Percentiles rank a stretch among this genome's conserved stretches.
Evolutionary conservation across 2,797 vertebrate genomes (phyloP).

Genomic region (Crotalus adamanteus): DNA sequence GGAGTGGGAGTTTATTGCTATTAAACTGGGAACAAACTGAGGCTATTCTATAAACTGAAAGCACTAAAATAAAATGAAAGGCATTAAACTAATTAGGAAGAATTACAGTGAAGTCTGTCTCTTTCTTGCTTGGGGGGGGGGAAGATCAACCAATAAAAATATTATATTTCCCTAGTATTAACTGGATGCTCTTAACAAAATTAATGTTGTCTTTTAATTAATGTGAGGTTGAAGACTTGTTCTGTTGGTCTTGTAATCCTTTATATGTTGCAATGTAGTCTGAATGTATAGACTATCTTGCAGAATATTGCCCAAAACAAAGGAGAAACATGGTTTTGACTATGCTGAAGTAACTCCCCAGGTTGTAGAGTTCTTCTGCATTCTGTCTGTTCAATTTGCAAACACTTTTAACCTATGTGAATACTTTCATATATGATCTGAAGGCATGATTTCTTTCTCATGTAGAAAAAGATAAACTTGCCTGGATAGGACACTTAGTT

Average conservation of each 20-base stretch:
- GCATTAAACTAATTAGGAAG: slow-evolving; percentile 58
- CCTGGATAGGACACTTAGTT: too few relatives aligned
- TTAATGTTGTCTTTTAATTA: slow-evolving; percentile 49
- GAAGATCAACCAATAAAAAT: slow-evolving; percentile 29
- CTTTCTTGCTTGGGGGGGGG: slow-evolving; percentile 18
- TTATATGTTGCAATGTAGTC: background rate
- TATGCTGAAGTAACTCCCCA: background rate
- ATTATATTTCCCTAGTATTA: slow-evolving; percentile 20
- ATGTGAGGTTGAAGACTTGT: slow-evolving; percentile 31
- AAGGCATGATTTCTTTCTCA: background rate
- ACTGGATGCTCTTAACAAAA: slow-evolving; percentile 35
- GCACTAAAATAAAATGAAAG: slow-evolving; percentile 63
- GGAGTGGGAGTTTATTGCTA: slow-evolving; percentile 54
- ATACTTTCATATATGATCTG: background rate
- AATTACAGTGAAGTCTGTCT: slow-evolving; percentile 50
- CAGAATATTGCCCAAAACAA: background rate
- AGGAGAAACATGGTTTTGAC: background rate
- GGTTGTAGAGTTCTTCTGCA: background rate
- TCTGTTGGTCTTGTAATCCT: slow-evolving; percentile 38
- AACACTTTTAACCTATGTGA: background rate
- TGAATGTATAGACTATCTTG: background rate
- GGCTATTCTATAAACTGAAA: slow-evolving; percentile 55
- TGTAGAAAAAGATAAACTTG: too few relatives aligned
- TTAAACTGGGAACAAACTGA: slow-evolving; percentile 60
- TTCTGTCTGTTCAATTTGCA: background rate